phyloP scores from a whole-genome alignment of 2,113 vertebrate species.

The Oxyruncus cristatus region DNA sequence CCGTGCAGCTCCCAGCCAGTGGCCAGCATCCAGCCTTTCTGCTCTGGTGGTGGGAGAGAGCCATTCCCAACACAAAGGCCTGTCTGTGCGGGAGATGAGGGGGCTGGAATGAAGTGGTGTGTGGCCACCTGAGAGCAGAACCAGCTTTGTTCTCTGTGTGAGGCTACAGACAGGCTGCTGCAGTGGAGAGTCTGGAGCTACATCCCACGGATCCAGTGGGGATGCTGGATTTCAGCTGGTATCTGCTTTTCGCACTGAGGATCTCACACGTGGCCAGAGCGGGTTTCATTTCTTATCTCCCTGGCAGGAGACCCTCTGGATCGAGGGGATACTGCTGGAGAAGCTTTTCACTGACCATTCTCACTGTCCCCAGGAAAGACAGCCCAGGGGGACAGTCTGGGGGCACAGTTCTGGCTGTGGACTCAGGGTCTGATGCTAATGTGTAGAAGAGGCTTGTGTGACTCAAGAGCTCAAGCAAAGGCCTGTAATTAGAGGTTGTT shows the following conservation, averaged over 20 bases:
- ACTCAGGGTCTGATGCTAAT: background rate
- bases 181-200: background rate
- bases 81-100: background rate
- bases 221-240: background rate
- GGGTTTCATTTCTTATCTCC: background rate
- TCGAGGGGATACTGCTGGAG: background rate
- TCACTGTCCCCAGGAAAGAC: background rate
- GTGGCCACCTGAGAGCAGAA: conserved; percentile 9
- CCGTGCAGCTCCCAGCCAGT: background rate
- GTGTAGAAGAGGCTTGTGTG: background rate
- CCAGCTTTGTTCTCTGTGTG: background rate
- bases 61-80: background rate
- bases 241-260: background rate
- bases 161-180: background rate
- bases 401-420: background rate
- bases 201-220: rapidly evolving
- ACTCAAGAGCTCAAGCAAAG: background rate
- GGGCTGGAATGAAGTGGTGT: background rate
- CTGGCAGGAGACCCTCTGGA: background rate
- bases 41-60: background rate
- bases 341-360: background rate
- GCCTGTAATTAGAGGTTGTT: background rate
- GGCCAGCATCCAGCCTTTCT: background rate
- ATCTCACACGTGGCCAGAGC: background rate
- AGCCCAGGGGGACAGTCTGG: background rate